A percentile compares a stretch with the other conserved stretches of the same genome.
Evolutionary conservation across 2,888 invertebrate genomes (phyloP).

Genomic region (Cantharis rustica): DNA sequence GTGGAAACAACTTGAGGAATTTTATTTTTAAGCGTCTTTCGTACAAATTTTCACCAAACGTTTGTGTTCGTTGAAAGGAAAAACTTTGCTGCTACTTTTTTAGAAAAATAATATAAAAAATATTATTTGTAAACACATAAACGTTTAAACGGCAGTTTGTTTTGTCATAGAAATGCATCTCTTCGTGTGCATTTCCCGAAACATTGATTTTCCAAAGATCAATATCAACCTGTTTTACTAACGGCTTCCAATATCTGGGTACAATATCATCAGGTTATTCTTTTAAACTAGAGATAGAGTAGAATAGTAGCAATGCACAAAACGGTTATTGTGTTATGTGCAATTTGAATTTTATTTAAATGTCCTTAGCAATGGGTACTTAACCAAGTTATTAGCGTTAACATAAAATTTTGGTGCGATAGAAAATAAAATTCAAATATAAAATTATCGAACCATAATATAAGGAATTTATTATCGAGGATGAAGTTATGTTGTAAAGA

Average conservation of each 20-base stretch:
- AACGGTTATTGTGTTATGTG: neutral
- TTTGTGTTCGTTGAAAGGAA: neutral
- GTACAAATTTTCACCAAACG: neutral
- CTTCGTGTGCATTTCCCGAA: neutral
- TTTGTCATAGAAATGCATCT: neutral
- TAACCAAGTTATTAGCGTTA: neutral
- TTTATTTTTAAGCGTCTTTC: neutral
- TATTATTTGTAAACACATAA: neutral
- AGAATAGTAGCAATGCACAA: neutral
- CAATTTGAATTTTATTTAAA: neutral
- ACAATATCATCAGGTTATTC: neutral
- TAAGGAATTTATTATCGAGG: neutral
- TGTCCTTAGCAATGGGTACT: neutral
- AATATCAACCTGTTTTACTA: neutral
- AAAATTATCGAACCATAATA: neutral
- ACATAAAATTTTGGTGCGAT: neutral
- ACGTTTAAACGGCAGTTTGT: neutral
- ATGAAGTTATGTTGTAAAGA: neutral
- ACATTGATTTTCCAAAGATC: neutral
- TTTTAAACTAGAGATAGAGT: neutral
- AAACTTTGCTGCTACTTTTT: neutral
- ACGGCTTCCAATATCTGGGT: neutral
- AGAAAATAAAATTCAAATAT: neutral
- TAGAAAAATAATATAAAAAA: neutral
- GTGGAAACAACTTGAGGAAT: neutral